phyloP scores from a whole-genome alignment of 2,888 invertebrate genomes.

The Perizoma affinitatum region DNA sequence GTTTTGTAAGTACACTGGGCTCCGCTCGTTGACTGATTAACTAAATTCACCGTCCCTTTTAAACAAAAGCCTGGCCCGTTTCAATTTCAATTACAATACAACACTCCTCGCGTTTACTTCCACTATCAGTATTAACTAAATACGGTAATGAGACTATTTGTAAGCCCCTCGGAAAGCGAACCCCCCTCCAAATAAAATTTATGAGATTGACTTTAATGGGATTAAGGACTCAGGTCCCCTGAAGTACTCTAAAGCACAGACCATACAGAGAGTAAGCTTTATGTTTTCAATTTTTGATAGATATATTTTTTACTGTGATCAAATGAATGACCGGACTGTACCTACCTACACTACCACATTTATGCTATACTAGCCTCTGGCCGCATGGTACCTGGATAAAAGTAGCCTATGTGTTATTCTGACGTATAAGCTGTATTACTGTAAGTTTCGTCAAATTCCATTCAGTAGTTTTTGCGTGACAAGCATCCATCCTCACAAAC shows the following conservation, averaged over 20 bases:
- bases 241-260: not conserved
- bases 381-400: too few relatives aligned
- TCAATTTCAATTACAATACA: slow-evolving; percentile 37
- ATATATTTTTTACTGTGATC: too few relatives aligned
- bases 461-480: too few relatives aligned
- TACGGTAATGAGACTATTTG: slow-evolving; percentile 59
- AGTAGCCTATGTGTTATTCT: too few relatives aligned
- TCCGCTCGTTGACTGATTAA: slow-evolving; percentile 4
- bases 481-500: too few relatives aligned
- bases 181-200: slow-evolving; percentile 55
- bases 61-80: slow-evolving; percentile 21
- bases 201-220: slow-evolving; percentile 47
- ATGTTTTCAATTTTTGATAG: too few relatives aligned
- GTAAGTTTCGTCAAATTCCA: too few relatives aligned
- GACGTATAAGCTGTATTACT: too few relatives aligned
- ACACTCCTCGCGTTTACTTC: slow-evolving; percentile 23
- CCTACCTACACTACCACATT: too few relatives aligned
- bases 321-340: too few relatives aligned
- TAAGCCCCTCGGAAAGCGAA: slow-evolving; percentile 48
- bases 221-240: slow-evolving; percentile 33
- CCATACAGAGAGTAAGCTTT: slow-evolving; percentile 13
- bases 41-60: slow-evolving; percentile 9
- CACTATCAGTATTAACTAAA: slow-evolving; percentile 57
- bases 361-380: too few relatives aligned
- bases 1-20: not conserved